Conservation (phyloP, 1,140 invertebrate genomes). For the Ptiloglossa arizonensis region DNA sequence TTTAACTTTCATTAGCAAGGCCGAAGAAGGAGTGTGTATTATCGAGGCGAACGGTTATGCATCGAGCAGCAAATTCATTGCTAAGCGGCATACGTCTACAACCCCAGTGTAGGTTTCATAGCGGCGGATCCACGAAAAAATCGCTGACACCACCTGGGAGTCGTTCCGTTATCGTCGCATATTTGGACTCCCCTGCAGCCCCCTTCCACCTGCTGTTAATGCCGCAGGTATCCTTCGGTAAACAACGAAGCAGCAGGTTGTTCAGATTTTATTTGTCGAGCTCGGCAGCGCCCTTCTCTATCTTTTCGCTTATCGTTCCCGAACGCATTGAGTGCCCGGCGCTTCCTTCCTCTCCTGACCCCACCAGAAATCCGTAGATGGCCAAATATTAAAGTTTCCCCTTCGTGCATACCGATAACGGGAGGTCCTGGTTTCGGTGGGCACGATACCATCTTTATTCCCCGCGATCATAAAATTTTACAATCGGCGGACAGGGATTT, state of each 20-base stretch:
- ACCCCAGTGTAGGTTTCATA: slow-evolving; percentile 15
- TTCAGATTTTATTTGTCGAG: slow-evolving; percentile 80
- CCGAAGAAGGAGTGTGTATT: too few relatives aligned
- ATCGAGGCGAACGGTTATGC: too few relatives aligned
- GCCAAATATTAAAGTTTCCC: slow-evolving; percentile 77
- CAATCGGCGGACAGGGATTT: slow-evolving; percentile 72
- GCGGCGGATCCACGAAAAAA: slow-evolving; percentile 38
- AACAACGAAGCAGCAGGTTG: slow-evolving; percentile 79
- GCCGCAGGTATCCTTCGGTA: slow-evolving; percentile 76
- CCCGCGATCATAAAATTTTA: slow-evolving; percentile 79
- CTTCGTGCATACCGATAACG: slow-evolving; percentile 72
- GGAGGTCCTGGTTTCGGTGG: slow-evolving; percentile 64
- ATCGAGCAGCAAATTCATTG: too few relatives aligned
- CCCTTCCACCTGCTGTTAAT: slow-evolving; percentile 54
- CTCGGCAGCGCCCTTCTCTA: slow-evolving; percentile 57
- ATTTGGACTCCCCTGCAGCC: slow-evolving; percentile 52
- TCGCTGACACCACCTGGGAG: slow-evolving; percentile 62
- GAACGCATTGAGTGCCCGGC: slow-evolving; percentile 57
- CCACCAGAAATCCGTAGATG: slow-evolving; percentile 73
- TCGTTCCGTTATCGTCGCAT: slow-evolving; percentile 66
- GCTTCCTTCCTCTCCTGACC: slow-evolving; percentile 40
- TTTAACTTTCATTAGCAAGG: too few relatives aligned
- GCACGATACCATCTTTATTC: slow-evolving; percentile 76
- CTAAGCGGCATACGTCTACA: too few relatives aligned
- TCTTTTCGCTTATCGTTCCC: slow-evolving; percentile 73